phyloP scores from a whole-genome alignment of 2,888 invertebrate species.

The Hirtodrosophila trivittata region DNA sequence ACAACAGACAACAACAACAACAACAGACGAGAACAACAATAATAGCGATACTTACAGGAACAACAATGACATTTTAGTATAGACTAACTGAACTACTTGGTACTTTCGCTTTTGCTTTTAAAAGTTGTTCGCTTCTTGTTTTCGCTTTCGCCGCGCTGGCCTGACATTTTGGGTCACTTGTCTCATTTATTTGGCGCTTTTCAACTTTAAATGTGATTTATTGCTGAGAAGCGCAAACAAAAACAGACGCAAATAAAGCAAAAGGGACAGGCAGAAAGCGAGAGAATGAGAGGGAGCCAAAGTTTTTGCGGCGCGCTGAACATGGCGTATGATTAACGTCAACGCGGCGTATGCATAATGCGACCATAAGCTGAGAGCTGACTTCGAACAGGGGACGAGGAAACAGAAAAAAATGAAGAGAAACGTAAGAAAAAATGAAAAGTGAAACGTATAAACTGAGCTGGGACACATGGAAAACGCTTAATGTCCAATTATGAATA shows the following conservation, averaged over 20 bases:
- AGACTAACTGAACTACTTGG: conserved; percentile 57
- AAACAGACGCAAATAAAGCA: conserved; percentile 1
- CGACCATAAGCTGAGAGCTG: conserved; percentile 26
- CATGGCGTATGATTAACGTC: conserved; percentile 77
- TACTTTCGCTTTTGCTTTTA: conserved; percentile 42
- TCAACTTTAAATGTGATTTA: conserved; percentile 71
- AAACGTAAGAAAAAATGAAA: neutral
- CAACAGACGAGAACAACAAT: conserved; percentile 8
- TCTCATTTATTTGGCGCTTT: conserved; percentile 69
- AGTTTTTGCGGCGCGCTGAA: conserved; percentile 51
- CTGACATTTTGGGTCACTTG: conserved; percentile 75
- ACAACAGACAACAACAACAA: conserved; percentile 23
- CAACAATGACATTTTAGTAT: conserved; percentile 7
- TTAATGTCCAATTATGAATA: conserved; percentile 43
- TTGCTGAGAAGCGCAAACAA: conserved; percentile 46
- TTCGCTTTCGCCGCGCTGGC: conserved; percentile 47
- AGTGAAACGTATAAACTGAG: neutral
- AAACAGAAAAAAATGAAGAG: neutral
- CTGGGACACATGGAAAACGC: conserved; percentile 20
- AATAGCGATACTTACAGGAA: conserved; percentile 11
- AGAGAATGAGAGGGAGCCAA: neutral
- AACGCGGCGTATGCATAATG: conserved; percentile 68
- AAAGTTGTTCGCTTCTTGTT: conserved; percentile 36
- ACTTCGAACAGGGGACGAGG: conserved; percentile 14
- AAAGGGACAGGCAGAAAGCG: neutral